Evolutionary conservation across 2,888 invertebrate species (phyloP).

Genomic region (Megastigmus dorsalis): DNA sequence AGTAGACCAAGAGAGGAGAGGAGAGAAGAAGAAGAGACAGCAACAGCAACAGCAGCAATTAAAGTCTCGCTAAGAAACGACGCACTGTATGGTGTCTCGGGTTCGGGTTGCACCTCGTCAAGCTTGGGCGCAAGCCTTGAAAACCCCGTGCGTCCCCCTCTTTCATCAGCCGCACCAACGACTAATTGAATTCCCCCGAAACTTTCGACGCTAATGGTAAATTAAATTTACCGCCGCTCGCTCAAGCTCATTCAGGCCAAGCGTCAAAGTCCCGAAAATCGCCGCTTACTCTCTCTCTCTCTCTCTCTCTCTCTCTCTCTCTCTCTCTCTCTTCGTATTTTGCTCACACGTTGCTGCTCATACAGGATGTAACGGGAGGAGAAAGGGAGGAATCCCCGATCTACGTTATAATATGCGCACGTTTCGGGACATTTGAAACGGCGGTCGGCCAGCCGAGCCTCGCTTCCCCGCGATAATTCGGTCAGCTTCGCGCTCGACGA

Average conservation of each 20-base stretch:
- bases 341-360: background rate
- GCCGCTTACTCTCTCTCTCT: background rate
- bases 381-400: background rate
- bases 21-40: too few relatives aligned
- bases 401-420: background rate
- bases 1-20: too few relatives aligned
- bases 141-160: background rate
- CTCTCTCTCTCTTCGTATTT: background rate
- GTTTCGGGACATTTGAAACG: background rate
- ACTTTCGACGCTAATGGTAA: conserved; percentile 47
- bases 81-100: too few relatives aligned
- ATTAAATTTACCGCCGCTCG: conserved; percentile 33
- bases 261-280: conserved; percentile 45
- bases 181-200: conserved; percentile 55
- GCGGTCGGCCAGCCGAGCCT: too few relatives aligned
- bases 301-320: background rate
- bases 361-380: background rate
- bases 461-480: conserved; percentile 36
- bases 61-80: too few relatives aligned
- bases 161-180: conserved; percentile 50
- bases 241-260: background rate
- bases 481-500: conserved; percentile 20
- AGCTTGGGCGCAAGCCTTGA: too few relatives aligned
- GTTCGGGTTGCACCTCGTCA: conserved; percentile 36
- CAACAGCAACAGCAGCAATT: too few relatives aligned